These are phyloP conservation scores for Lineus longissimus DNA, from an alignment of 1,140 invertebrate genomes.

Conservation along the genomic window DNA sequence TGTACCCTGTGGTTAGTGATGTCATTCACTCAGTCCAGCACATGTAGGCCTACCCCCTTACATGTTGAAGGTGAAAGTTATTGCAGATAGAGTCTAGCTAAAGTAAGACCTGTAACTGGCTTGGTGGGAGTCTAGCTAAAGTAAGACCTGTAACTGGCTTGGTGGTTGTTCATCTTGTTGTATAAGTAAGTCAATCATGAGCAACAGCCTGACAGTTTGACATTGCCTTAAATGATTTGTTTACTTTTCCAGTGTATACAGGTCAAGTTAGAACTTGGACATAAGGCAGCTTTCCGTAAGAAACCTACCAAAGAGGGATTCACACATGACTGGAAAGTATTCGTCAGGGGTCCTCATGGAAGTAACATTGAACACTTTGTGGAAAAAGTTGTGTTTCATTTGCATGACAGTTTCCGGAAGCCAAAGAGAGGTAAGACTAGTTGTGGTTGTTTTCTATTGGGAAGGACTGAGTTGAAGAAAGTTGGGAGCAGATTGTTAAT, in stretches of 20 bases:
- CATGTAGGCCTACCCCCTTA: too few relatives aligned
- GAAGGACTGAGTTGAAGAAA: neutral
- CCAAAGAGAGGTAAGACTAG: conserved; percentile 68
- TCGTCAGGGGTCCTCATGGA: conserved; percentile 80
- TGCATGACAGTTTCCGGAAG: conserved; percentile 88
- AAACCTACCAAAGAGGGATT: conserved; percentile 81
- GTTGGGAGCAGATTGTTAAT: neutral
- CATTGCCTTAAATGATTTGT: neutral
- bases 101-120: too few relatives aligned
- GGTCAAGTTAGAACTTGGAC: conserved; percentile 87
- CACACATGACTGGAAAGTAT: conserved; percentile 98
- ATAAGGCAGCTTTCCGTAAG: conserved; percentile 73
- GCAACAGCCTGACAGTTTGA: too few relatives aligned
- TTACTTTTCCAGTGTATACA: conserved; percentile 59
- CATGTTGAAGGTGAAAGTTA: too few relatives aligned
- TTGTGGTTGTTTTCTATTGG: neutral
- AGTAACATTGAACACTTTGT: conserved; percentile 80
- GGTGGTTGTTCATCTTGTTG: too few relatives aligned
- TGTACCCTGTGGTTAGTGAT: too few relatives aligned
- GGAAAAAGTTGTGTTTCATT: conserved; percentile 89
- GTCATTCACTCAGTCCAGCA: too few relatives aligned
- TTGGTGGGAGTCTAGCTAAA: too few relatives aligned
- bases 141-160: too few relatives aligned
- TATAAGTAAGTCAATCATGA: too few relatives aligned
- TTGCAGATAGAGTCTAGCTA: too few relatives aligned